Percentiles rank a stretch among this genome's conserved stretches.
Evolutionary conservation across 2,888 invertebrate species (phyloP).

Genomic region (Aleiodes testaceus): DNA sequence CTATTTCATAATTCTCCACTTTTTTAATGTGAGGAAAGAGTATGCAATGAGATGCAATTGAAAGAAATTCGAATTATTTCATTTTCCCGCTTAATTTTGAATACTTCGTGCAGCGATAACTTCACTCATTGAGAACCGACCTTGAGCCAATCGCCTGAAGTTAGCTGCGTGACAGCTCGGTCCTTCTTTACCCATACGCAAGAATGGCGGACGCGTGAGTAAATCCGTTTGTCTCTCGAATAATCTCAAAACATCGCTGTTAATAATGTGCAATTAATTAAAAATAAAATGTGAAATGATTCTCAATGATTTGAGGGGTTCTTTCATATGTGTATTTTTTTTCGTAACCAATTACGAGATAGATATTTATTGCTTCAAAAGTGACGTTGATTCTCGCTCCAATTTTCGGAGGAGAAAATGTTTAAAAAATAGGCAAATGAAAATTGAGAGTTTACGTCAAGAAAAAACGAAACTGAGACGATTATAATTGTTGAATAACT

Average conservation of each 20-base stretch:
- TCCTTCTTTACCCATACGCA: constrained; percentile 52
- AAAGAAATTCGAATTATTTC: no score
- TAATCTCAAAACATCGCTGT: constrained; percentile 62
- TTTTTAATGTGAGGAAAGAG: neutral
- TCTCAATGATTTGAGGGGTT: neutral
- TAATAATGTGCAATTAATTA: constrained; percentile 37
- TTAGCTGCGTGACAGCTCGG: constrained; percentile 32
- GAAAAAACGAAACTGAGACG: no score
- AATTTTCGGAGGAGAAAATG: no score
- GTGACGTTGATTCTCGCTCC: neutral
- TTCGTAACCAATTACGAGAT: neutral
- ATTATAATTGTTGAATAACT: neutral
- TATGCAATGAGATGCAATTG: neutral
- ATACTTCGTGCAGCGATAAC: no score
- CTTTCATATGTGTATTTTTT: neutral
- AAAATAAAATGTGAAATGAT: neutral
- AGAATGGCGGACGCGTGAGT: constrained; percentile 69
- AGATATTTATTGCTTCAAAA: neutral
- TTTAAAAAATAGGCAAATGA: no score
- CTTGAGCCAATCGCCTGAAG: constrained; percentile 29
- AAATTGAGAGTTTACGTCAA: no score
- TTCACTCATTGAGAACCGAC: neutral
- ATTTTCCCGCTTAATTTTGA: no score
- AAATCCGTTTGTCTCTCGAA: constrained; percentile 41
- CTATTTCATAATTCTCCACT: neutral